Base-by-base conservation (phyloP, 2,797 vertebrate genomes). In the Choloepus didactylus region DNA sequence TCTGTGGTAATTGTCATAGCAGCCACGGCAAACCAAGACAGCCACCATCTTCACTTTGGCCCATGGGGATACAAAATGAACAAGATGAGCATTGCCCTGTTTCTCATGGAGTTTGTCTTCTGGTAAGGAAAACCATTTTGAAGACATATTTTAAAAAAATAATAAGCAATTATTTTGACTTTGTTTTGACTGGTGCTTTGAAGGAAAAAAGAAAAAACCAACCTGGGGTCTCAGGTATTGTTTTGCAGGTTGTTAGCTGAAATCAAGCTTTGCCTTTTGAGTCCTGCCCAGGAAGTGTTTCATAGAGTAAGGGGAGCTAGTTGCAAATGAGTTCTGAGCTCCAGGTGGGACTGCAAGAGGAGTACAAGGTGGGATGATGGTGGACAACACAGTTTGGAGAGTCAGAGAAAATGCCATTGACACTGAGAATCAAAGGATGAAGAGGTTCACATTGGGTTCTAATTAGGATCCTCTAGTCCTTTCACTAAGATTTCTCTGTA, bases 371-470 rank as follows among this genome's bases (percentile, higher is more conserved):
- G 3, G 38, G 3, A 12, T 56, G 35, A 67, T 12, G 2, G 29
- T 35, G 11, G 7, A 75, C 12, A 16, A 84, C 21, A 41, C 12
- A 31, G 31, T 0, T 2, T 8, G 12, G 35, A 66, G 23, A 41
- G 18, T 7, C 49, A 31, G 16, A 86, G 7, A 31, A 1, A 6
- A 21, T n/a, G 25, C 23, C 4, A 10, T 41, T 41, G 10, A 29
- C 60, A 3, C 0, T 9, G 46, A 16, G 18, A 25, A 10, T 14
- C 4, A 16, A 46, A 69, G 9, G 38, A 31, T 9, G 10, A 35
- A 27, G 35, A 46, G 1, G 7, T 46, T 25, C 49, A 41, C 18
- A 1, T 41, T 29, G 16, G 9, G 16, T 0, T 29, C 41, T 82
- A 10, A 51, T 62, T 51, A 3, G 19, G 44, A 75, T 11, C 25